phyloP scores from a whole-genome alignment of 2,113 vertebrate species.

The Phylloscopus trochilus region DNA sequence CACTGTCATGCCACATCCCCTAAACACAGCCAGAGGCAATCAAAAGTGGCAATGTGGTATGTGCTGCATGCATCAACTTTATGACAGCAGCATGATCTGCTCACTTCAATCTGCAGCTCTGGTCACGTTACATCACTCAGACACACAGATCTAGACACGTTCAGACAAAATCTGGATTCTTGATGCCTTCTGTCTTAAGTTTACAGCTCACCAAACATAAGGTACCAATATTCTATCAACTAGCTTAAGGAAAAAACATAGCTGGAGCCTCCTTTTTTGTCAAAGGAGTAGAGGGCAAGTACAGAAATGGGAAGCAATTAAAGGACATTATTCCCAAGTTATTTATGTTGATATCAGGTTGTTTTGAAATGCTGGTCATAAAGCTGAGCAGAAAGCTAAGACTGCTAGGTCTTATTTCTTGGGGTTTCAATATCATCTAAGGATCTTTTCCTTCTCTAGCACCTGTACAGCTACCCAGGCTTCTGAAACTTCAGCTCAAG shows the following conservation, averaged over 20 bases:
- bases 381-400: background rate
- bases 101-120: background rate
- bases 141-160: background rate
- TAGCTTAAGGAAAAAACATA: background rate
- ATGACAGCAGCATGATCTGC: background rate
- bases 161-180: background rate
- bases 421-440: background rate
- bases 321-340: background rate
- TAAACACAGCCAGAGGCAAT: background rate
- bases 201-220: background rate
- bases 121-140: background rate
- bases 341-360: background rate
- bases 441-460: background rate
- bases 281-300: background rate
- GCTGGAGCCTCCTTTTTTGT: background rate
- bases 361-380: background rate
- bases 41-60: background rate
- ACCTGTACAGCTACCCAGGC: background rate
- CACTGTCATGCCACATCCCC: background rate
- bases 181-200: background rate
- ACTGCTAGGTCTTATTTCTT: background rate
- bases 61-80: background rate
- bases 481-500: background rate
- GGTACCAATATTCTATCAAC: background rate
- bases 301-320: background rate